Conservation (phyloP, 2,888 invertebrate species). For the Girardia tigrina region DNA sequence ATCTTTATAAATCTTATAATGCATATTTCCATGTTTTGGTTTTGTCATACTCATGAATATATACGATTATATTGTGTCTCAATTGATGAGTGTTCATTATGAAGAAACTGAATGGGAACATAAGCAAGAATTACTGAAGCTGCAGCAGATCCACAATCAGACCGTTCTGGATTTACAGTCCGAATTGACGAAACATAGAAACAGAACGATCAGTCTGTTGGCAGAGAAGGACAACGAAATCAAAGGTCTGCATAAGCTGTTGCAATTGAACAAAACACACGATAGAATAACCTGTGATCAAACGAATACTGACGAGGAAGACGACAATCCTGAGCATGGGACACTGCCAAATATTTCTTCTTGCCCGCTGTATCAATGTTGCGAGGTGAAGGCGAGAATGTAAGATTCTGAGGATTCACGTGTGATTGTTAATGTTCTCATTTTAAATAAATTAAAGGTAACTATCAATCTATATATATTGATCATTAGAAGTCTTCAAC, state of each 20-base stretch:
- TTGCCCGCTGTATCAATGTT: constrained; percentile 40
- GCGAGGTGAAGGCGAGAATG: constrained; percentile 49
- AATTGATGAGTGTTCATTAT: no score
- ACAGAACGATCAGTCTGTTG: constrained; percentile 63
- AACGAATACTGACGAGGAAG: constrained; percentile 33
- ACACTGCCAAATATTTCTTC: neutral
- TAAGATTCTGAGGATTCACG: no score
- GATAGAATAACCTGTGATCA: neutral
- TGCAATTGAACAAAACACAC: constrained; percentile 28
- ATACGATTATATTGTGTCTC: no score
- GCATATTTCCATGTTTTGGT: no score
- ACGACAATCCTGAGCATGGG: constrained; percentile 36
- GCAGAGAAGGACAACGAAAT: constrained; percentile 63
- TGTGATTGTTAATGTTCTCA: no score
- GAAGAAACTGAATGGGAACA: constrained; percentile 2
- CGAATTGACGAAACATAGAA: constrained; percentile 60
- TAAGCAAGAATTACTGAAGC: neutral
- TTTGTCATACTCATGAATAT: no score
- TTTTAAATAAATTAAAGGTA: no score
- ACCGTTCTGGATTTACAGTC: constrained; percentile 51
- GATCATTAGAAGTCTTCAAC: no score
- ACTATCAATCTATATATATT: no score
- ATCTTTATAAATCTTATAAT: no score
- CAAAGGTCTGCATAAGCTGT: constrained; percentile 9
- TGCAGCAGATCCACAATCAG: constrained; percentile 57